A percentile compares a stretch with the other conserved stretches of the same genome.
phyloP scores from a whole-genome alignment of 2,113 vertebrate genomes.

The Tylochromis polylepis region DNA sequence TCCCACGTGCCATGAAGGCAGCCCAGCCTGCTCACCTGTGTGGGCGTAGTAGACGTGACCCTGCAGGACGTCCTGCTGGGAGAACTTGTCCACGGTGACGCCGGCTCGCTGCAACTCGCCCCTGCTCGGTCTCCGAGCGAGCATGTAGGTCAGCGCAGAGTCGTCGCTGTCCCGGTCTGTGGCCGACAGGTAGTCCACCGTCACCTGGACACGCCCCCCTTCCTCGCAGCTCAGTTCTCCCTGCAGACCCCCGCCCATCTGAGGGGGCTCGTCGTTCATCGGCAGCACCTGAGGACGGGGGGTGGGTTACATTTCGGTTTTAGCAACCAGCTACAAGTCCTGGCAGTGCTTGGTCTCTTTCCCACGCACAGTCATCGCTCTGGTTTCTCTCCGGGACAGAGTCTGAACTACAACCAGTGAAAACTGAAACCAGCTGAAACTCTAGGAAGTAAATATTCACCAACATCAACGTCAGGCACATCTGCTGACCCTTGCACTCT shows the following conservation, averaged over 20 bases:
- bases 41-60: constrained; percentile 67
- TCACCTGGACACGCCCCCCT: constrained; percentile 55
- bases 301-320: neutral
- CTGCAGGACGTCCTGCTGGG: constrained; percentile 69
- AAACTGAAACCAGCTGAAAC: neutral
- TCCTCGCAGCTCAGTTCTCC: constrained; percentile 60
- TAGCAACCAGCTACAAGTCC: neutral
- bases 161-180: constrained; percentile 68
- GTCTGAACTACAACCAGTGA: neutral
- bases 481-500: neutral
- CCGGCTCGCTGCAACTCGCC: constrained; percentile 60
- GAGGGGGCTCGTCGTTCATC: constrained; percentile 63
- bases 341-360: neutral
- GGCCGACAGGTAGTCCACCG: constrained; percentile 64
- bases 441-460: neutral
- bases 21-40: constrained; percentile 50
- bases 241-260: constrained; percentile 53
- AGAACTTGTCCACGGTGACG: constrained; percentile 65
- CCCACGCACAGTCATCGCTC: fast-evolving
- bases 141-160: constrained; percentile 52
- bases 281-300: constrained; percentile 40
- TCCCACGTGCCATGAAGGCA: neutral
- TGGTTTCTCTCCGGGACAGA: fast-evolving
- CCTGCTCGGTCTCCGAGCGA: constrained; percentile 50
- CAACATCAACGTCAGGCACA: neutral